phyloP scores from a whole-genome alignment of 2,888 invertebrate genomes.

The Andrena fulva region DNA sequence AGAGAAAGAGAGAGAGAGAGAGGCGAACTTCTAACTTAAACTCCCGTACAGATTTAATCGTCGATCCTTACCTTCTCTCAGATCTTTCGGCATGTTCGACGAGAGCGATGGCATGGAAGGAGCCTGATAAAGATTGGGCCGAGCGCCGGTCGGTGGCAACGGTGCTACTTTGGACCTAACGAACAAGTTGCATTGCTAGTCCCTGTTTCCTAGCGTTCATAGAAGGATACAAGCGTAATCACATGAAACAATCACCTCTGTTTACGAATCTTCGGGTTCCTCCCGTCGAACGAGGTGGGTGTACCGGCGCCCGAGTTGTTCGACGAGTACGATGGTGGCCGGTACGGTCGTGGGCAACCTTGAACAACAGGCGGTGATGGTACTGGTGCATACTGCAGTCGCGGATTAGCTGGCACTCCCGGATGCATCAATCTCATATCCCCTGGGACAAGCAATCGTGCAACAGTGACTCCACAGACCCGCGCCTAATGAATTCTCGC shows the following conservation, averaged over 20 bases:
- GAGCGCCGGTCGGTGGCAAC: conserved; percentile 78
- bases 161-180: conserved; percentile 82
- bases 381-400: conserved; percentile 81
- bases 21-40: conserved; percentile 50
- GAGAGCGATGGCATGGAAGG: conserved; percentile 81
- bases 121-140: conserved; percentile 81
- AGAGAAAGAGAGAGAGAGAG: background rate
- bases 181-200: conserved; percentile 18
- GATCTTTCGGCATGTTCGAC: conserved; percentile 80
- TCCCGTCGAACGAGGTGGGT: conserved; percentile 80
- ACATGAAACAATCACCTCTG: conserved; percentile 76
- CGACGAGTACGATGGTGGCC: conserved; percentile 82
- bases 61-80: conserved; percentile 80
- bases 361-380: conserved; percentile 83
- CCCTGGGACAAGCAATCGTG: conserved; percentile 26
- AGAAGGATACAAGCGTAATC: background rate
- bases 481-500: too few species aligned
- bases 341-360: conserved; percentile 81
- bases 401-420: conserved; percentile 80
- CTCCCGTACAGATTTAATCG: background rate
- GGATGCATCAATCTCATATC: conserved; percentile 83
- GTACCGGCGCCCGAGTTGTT: conserved; percentile 81
- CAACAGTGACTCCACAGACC: background rate
- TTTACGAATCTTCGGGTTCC: conserved; percentile 82
- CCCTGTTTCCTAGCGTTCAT: background rate